Percentiles rank a stretch among this genome's conserved stretches.
Evolutionary conservation across 64 coral and sea anemone species (phyloP).

Genomic region (Actinia equina): DNA sequence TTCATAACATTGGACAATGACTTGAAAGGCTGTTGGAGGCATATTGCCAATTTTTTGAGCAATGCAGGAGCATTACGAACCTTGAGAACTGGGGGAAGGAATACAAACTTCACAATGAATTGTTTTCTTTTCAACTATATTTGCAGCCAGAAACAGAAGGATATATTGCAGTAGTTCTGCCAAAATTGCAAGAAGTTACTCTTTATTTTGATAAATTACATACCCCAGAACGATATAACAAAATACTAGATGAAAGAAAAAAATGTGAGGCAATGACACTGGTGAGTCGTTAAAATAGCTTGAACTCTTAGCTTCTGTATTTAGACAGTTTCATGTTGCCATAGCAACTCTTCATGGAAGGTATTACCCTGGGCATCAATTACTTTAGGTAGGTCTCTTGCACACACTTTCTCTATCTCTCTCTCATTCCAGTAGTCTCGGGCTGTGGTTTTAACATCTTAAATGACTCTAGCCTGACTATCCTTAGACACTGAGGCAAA

Average conservation of each 20-base stretch:
- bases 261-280: not conserved
- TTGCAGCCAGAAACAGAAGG: conserved; percentile 88
- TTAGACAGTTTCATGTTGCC: not conserved
- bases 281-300: not conserved
- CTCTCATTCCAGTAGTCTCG: too few species aligned
- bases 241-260: conserved; percentile 35
- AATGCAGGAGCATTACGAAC: too few species aligned
- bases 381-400: too few species aligned
- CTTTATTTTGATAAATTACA: conserved; percentile 53
- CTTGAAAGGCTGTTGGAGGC: not conserved
- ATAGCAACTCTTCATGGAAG: not conserved
- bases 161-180: conserved; percentile 89
- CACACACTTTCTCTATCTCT: too few species aligned
- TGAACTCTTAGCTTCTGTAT: not conserved
- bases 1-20: too few species aligned
- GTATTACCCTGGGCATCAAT: too few species aligned
- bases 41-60: not conserved
- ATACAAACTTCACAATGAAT: not conserved
- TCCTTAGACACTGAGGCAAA: too few species aligned
- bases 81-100: too few species aligned
- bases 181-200: conserved; percentile 74
- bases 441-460: too few species aligned
- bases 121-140: not conserved
- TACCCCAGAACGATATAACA: conserved; percentile 35
- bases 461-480: too few species aligned